Evolutionary conservation across 2,888 invertebrate species (phyloP), one percentile per base, ranked within the genome.

Genomic region (Sinotaia quadrata): DNA sequence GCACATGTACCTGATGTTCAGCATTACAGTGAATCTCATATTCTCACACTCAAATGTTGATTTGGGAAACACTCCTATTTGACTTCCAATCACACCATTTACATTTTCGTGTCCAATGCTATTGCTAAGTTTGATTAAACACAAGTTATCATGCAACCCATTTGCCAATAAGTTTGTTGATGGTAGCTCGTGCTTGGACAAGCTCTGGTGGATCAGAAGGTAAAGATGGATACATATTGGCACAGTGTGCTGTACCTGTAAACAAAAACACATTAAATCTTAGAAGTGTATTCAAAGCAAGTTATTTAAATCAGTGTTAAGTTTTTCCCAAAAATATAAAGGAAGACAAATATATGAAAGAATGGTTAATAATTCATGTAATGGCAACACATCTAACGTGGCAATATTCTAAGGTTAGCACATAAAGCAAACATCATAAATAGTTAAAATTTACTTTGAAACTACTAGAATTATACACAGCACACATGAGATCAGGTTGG

Each of bases 221-320:
- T 8, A 91, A 89, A 7, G 92, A 89, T 34, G 96, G 95, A 86
- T 96, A 96, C 95, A 96, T 95, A 85, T 96, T 94, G 0, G 96
- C 96, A 88, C 96, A 97, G 87, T 97, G 96, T 7, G 96, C 96
- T n/a, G 96, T 95, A 49, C 95, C 95, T 81, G 75, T 2, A 51
- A 61, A 8, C 69, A 10, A 52, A 29, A 15, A 27, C 21, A 47
- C 24, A 21, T n/a, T 5, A 4, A 49, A 37, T 12, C 21, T 24
- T 5, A 41, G 27, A 7, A 27, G 12, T 21, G 18, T 54, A 12
- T 18, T 54, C 8, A 10, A 21, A 21, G 24, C 10, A 10, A n/a
- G 51, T 10, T 10, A 51, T 10, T 21, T 21, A 51, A 15, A 51
- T n/a, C 21, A 15, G 10, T 10, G 15, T 15, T 10, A 51, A 51